Percentiles rank a stretch among this genome's conserved stretches.
These are phyloP conservation scores for Rhinoderma darwinii DNA, from an alignment of 2,113 vertebrate species.

Conservation along the genomic window DNA sequence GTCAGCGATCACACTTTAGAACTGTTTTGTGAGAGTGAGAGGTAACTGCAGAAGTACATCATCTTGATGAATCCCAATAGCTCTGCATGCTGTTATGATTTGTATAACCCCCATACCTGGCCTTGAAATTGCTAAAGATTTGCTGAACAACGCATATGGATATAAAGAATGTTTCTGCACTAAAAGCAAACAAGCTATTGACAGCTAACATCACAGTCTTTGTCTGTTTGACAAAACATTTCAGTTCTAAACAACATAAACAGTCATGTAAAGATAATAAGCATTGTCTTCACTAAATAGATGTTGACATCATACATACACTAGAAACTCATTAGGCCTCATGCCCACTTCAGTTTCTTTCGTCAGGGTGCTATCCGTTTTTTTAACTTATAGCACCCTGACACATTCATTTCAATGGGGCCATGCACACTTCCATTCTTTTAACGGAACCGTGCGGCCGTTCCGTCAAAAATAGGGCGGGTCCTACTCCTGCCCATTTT, in stretches of 20 bases:
- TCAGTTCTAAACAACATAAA: background rate
- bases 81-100: conserved; percentile 41
- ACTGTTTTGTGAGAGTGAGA: conserved; percentile 6
- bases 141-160: conserved; percentile 26
- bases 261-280: too few relatives aligned
- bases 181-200: background rate
- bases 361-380: too few relatives aligned
- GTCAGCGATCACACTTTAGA: conserved; percentile 19
- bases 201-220: background rate
- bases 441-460: too few relatives aligned
- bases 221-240: background rate
- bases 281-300: too few relatives aligned
- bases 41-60: conserved; percentile 39
- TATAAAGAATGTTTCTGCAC: background rate
- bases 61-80: conserved; percentile 42
- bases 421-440: too few relatives aligned
- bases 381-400: too few relatives aligned
- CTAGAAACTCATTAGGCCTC: too few relatives aligned
- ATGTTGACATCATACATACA: too few relatives aligned
- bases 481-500: too few relatives aligned
- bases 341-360: too few relatives aligned
- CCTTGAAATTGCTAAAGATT: conserved; percentile 32
- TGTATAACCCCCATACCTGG: background rate
- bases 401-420: too few relatives aligned
- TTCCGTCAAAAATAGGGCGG: too few relatives aligned